These are phyloP conservation scores for Physocephala rufipes DNA, from an alignment of 2,888 invertebrate genomes.

Conservation along the genomic window DNA sequence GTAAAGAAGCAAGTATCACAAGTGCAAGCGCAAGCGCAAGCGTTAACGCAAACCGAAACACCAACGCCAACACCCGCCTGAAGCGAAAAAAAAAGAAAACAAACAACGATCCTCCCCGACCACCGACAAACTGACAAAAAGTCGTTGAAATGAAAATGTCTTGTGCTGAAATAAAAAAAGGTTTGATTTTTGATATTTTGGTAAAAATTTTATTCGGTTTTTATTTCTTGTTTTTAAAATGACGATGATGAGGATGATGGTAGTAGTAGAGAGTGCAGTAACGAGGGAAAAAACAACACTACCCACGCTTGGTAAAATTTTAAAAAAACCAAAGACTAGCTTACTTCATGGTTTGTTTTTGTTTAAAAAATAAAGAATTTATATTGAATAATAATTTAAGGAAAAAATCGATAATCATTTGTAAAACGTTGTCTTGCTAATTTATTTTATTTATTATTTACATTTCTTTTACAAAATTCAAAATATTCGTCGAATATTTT, in stretches of 20 bases:
- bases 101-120: not conserved
- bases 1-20: slow-evolving; percentile 30
- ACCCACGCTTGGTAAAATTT: slow-evolving; percentile 37
- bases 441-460: slow-evolving; percentile 23
- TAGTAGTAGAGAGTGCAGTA: slow-evolving; percentile 21
- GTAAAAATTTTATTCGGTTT: not conserved
- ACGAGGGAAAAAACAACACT: slow-evolving; percentile 39
- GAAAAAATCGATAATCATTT: slow-evolving; percentile 43
- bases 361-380: slow-evolving; percentile 43
- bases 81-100: not conserved
- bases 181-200: no score
- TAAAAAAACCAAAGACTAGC: slow-evolving; percentile 50
- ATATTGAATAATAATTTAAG: no score
- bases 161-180: no score
- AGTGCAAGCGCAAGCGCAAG: not conserved
- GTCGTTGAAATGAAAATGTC: no score
- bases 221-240: not conserved
- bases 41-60: not conserved
- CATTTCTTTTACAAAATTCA: no score
- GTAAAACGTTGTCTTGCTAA: slow-evolving; percentile 20
- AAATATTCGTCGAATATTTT: no score
- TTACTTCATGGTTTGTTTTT: slow-evolving; percentile 55
- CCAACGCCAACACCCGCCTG: not conserved
- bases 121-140: no score
- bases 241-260: not conserved